Base-by-base conservation (phyloP, 2,888 invertebrate species). In the Eupelmus urozonus region DNA sequence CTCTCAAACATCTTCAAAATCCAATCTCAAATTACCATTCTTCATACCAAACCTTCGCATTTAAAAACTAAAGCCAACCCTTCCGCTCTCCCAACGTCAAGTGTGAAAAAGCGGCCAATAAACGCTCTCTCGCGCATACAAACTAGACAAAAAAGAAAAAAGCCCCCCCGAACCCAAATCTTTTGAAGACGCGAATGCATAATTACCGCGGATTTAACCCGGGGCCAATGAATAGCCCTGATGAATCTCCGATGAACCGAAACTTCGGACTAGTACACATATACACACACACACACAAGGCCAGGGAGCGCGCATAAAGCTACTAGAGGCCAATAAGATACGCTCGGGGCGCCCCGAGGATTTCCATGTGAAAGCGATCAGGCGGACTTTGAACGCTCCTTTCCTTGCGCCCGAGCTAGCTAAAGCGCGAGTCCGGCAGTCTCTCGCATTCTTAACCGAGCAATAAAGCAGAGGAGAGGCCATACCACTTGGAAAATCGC, bases 351-450 rank as follows among this genome's bases (percentile, higher is more conserved):
- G n/a, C n/a, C n/a, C n/a, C n/a, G n/a, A n/a, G n/a, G n/a, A 79
- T 76, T 80, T 55, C 63, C 73, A 73, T 80, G 69, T 73, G 57
- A 76, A 73, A 76, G 76, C 67, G 57, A 77, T 66, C n/a, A 51
- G 40, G 29, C 13, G 66, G 59, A 67, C 67, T 78, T 71, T 74
- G 75, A 78, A 67, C n/a, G 67, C 62, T 72, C 42, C 45, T 63
- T 59, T 34, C 45, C 42, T 59, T 29, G 20, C 53, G 59, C 18
- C 45, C 23, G 27, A n/a, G n/a, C n/a, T n/a, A n/a, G n/a, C n/a
- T n/a, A n/a, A n/a, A n/a, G 45, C 65, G 59, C 59, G 25, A 27
- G 18, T 55, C 11, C n/a, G n/a, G n/a, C n/a, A n/a, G 45, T 27
- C 34, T 27, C 25, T 25, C 16, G 29, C 66, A 18, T 75, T 76